Evolutionary conservation across 2,113 vertebrate genomes (phyloP).

Genomic region (Esox niger): DNA sequence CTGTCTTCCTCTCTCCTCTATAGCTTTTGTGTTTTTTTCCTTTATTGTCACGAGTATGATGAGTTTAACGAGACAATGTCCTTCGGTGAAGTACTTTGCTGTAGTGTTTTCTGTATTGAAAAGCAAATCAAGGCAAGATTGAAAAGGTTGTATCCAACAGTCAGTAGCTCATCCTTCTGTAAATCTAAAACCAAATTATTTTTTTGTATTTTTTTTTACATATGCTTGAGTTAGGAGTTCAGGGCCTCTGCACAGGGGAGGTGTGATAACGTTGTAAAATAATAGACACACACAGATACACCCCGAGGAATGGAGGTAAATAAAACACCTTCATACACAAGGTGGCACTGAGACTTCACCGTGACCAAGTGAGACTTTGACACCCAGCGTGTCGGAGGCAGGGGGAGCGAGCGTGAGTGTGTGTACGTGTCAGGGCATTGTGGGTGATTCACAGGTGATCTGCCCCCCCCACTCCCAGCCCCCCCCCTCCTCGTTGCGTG

Average conservation of each 20-base stretch:
- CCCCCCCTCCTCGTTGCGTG: conserved; percentile 53
- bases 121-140: no score
- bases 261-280: no score
- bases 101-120: no score
- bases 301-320: conserved; percentile 3
- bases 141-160: no score
- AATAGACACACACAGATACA: background rate
- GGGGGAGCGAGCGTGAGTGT: background rate
- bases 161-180: no score
- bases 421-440: background rate
- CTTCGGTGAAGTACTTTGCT: no score
- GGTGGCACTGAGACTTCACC: conserved; percentile 58
- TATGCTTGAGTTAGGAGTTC: background rate
- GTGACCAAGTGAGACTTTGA: conserved; percentile 42
- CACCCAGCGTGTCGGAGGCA: conserved; percentile 9
- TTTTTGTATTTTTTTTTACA: no score
- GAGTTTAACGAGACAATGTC: background rate
- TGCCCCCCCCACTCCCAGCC: conserved; percentile 19
- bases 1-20: conserved; percentile 24
- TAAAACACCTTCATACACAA: conserved; percentile 38
- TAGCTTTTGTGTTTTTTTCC: background rate
- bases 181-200: no score
- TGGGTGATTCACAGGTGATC: conserved; percentile 69
- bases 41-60: background rate
- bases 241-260: no score